Percentiles rank a stretch among this genome's conserved stretches.
Evolutionary conservation across 2,888 invertebrate species (phyloP).

Genomic region (Drosophila buzzatii): DNA sequence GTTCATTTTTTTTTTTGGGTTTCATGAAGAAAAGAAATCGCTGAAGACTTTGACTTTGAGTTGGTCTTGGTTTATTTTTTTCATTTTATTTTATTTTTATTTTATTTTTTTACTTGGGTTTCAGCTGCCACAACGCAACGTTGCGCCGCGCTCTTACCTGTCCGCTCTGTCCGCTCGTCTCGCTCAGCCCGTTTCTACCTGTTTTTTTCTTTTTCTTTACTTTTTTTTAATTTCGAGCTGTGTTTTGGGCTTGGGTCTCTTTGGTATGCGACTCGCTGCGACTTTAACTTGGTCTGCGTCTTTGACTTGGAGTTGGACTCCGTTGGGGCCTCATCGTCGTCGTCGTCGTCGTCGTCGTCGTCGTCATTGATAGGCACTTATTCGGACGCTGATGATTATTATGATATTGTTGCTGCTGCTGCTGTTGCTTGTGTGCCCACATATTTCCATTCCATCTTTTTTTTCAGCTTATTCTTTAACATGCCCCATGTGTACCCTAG

Average conservation of each 20-base stretch:
- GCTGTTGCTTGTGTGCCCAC: constrained; percentile 44
- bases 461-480: constrained; percentile 13
- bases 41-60: constrained; percentile 39
- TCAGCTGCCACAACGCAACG: constrained; percentile 46
- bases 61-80: constrained; percentile 8
- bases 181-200: constrained; percentile 46
- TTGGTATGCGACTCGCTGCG: constrained; percentile 62
- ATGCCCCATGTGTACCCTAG: constrained; percentile 1
- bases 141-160: constrained; percentile 26
- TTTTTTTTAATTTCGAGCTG: constrained; percentile 46
- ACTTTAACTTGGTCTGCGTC: constrained; percentile 47
- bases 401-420: constrained; percentile 63
- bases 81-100: constrained; percentile 16
- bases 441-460: constrained; percentile 54
- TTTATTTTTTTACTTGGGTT: constrained; percentile 39
- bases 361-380: constrained; percentile 82
- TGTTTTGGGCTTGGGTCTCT: constrained; percentile 69
- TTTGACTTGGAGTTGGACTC: constrained; percentile 53
- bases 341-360: constrained; percentile 20
- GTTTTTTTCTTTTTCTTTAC: constrained; percentile 38
- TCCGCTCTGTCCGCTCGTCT: constrained; percentile 22
- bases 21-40: constrained; percentile 58
- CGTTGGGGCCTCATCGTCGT: constrained; percentile 57
- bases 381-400: constrained; percentile 75
- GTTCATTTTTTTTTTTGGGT: constrained; percentile 9